phyloP scores from a whole-genome alignment of 2,797 vertebrate genomes.

The Bovichtus variegatus region DNA sequence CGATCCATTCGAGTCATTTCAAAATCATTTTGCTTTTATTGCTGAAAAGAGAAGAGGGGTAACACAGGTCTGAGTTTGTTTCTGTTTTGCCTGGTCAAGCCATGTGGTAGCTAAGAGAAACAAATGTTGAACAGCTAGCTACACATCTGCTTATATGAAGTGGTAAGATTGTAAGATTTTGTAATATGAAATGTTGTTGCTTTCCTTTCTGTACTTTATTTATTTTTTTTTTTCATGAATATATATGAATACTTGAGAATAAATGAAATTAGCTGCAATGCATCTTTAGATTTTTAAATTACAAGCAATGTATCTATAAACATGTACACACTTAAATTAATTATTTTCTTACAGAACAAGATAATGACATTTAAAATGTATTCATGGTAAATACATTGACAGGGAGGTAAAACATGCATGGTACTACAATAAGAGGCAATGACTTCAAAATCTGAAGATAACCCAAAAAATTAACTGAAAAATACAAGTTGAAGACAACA shows the following conservation, averaged over 20 bases:
- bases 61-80: not conserved
- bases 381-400: not conserved
- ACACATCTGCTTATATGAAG: too few relatives aligned
- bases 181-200: not conserved
- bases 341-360: not conserved
- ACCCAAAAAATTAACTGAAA: not conserved
- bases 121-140: too few relatives aligned
- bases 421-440: accelerated
- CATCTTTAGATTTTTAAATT: not conserved
- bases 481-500: not conserved
- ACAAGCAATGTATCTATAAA: not conserved
- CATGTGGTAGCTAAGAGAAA: too few relatives aligned
- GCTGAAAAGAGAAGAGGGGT: not conserved
- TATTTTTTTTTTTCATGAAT: not conserved
- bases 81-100: too few relatives aligned
- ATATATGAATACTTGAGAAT: not conserved
- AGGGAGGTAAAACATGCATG: accelerated
- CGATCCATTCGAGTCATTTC: too few relatives aligned
- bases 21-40: not conserved
- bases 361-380: not conserved
- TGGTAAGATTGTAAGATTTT: not conserved
- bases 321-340: not conserved
- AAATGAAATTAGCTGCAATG: not conserved
- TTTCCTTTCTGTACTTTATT: not conserved
- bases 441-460: not conserved